A percentile compares a stretch with the other conserved stretches of the same genome.
Evolutionary conservation across 2,888 invertebrate genomes (phyloP).

Genomic region (Plusia festucae): DNA sequence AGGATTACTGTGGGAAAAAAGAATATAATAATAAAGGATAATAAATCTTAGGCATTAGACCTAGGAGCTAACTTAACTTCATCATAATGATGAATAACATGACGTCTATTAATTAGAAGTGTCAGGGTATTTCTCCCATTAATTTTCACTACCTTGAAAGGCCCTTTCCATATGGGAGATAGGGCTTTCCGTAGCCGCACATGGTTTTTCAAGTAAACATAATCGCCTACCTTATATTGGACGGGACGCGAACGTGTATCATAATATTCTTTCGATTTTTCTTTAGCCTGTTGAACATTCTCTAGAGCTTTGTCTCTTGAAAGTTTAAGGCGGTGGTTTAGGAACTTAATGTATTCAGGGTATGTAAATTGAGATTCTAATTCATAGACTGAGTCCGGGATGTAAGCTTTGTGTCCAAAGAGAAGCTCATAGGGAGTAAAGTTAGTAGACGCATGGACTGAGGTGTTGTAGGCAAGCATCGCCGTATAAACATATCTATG

Average conservation of each 20-base stretch:
- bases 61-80: constrained; percentile 33
- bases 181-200: constrained; percentile 46
- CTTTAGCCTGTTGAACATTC: constrained; percentile 54
- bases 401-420: too few species aligned
- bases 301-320: constrained; percentile 51
- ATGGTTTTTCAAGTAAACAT: constrained; percentile 48
- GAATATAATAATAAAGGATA: neutral
- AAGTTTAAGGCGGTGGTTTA: constrained; percentile 53
- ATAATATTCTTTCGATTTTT: constrained; percentile 57
- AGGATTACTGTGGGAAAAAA: neutral
- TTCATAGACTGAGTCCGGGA: too few species aligned
- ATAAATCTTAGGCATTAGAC: neutral
- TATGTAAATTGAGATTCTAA: neutral
- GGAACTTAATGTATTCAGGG: constrained; percentile 27
- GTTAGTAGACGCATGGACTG: too few species aligned
- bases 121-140: constrained; percentile 45
- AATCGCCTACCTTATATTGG: constrained; percentile 48
- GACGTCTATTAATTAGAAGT: constrained; percentile 47
- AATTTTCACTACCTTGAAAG: constrained; percentile 52
- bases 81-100: constrained; percentile 45
- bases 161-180: constrained; percentile 58
- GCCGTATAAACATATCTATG: too few species aligned
- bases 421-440: too few species aligned
- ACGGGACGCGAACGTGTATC: constrained; percentile 29
- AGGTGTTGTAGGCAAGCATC: too few species aligned